phyloP scores from a whole-genome alignment of 2,888 invertebrate genomes.

The Molanna angustata region DNA sequence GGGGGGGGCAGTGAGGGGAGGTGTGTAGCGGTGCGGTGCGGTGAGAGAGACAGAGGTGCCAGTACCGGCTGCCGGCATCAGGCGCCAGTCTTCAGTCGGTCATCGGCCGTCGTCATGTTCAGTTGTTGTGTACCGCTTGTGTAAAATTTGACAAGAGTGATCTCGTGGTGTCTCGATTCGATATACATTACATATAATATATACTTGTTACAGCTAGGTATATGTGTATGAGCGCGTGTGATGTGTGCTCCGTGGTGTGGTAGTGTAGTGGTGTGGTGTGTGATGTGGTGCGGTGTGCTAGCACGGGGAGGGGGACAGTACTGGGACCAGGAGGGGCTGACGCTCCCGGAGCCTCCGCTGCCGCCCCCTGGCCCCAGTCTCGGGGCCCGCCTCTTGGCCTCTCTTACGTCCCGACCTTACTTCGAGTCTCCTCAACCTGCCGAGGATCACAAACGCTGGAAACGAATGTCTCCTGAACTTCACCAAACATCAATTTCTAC shows the following conservation, averaged over 20 bases:
- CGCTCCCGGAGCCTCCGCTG: not conserved
- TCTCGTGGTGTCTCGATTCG: too few relatives aligned
- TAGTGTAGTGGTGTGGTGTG: not conserved
- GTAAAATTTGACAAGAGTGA: too few relatives aligned
- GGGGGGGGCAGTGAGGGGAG: too few relatives aligned
- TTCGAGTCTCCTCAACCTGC: not conserved
- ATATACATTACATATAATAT: too few relatives aligned
- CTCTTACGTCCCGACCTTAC: not conserved
- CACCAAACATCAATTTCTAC: not conserved
- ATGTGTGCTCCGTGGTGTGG: too few relatives aligned
- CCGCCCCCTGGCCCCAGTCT: not conserved
- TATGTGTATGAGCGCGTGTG: too few relatives aligned
- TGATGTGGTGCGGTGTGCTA: not conserved
- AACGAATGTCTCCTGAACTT: not conserved
- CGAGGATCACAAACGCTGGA: not conserved
- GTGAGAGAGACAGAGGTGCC: too few relatives aligned
- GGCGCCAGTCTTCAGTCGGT: not conserved
- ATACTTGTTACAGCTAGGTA: too few relatives aligned
- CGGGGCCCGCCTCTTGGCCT: not conserved
- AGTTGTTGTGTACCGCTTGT: too few relatives aligned
- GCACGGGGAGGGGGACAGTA: not conserved
- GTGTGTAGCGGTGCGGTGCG: too few relatives aligned
- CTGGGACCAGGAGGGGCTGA: constrained; percentile 3
- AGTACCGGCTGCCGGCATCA: too few relatives aligned
- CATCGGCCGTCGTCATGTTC: too few relatives aligned